A percentile compares a stretch with the other conserved stretches of the same genome.
phyloP scores from a whole-genome alignment of 2,113 vertebrate genomes.

The Saguinus midas region DNA sequence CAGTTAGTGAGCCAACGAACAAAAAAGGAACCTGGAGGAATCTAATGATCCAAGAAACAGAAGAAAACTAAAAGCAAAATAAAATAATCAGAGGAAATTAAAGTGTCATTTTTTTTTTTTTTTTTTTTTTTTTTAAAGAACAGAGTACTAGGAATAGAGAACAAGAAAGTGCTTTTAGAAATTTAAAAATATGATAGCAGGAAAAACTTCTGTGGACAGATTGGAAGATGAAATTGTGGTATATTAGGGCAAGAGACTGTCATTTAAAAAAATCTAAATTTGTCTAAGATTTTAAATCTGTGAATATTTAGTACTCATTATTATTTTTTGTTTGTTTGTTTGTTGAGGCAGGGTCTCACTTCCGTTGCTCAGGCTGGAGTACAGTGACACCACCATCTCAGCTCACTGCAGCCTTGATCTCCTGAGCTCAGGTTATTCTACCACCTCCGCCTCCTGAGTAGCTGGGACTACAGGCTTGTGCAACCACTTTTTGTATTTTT shows the following conservation, averaged over 20 bases:
- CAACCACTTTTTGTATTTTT: too few relatives aligned
- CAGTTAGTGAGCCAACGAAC: neutral
- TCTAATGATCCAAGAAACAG: neutral
- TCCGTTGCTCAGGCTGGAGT: too few relatives aligned
- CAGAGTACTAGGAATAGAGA: neutral
- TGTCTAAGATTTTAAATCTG: neutral
- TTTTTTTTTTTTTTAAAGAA: too few relatives aligned
- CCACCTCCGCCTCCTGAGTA: too few relatives aligned
- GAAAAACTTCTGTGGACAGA: neutral
- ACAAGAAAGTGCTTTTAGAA: neutral
- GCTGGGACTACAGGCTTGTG: too few relatives aligned
- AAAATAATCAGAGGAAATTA: neutral
- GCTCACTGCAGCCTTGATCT: too few relatives aligned
- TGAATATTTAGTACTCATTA: neutral
- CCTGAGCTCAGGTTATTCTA: too few relatives aligned
- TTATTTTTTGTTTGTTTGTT: neutral
- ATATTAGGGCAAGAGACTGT: neutral
- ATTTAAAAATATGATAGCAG: neutral
- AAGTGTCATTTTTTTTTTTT: too few relatives aligned
- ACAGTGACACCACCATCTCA: too few relatives aligned
- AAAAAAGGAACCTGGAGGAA: neutral
- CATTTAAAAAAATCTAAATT: neutral
- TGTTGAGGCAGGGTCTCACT: too few relatives aligned
- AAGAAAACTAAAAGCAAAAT: neutral
- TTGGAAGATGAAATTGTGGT: neutral